phyloP scores from a whole-genome alignment of 1,140 invertebrate species.

The Zelostemma sp. region DNA sequence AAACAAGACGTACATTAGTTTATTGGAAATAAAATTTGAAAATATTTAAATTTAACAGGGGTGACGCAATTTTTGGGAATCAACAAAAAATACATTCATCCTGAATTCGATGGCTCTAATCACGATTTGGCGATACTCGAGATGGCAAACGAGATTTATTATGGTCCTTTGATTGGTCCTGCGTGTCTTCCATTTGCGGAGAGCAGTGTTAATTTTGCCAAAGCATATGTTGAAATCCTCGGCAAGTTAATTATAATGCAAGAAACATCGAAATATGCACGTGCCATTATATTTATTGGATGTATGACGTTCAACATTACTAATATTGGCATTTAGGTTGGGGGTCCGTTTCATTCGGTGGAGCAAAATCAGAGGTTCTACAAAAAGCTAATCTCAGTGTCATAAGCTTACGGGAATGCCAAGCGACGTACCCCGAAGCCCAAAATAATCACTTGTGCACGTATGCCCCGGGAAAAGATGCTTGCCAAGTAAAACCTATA shows the following conservation, averaged over 20 bases:
- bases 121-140: conserved; percentile 77
- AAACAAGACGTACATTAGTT: no score
- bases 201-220: conserved; percentile 63
- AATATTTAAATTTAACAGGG: no score
- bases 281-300: no score
- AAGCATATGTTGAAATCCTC: conserved; percentile 67
- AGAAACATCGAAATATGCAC: no score
- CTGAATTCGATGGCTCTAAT: conserved; percentile 27
- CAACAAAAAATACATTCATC: conserved; percentile 24
- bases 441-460: conserved; percentile 77
- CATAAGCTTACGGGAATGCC: conserved; percentile 69
- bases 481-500: conserved; percentile 50
- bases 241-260: no score
- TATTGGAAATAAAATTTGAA: no score
- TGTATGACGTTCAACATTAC: no score
- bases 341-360: conserved; percentile 73
- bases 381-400: conserved; percentile 74
- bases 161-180: conserved; percentile 72
- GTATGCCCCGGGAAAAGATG: conserved; percentile 38
- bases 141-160: conserved; percentile 57
- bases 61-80: conserved; percentile 21
- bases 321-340: no score
- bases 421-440: conserved; percentile 38
- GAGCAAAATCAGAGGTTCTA: conserved; percentile 71
- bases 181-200: conserved; percentile 78